Evolutionary conservation across 1,140 invertebrate genomes (phyloP).

Genomic region (Zaprionus tsacasi): DNA sequence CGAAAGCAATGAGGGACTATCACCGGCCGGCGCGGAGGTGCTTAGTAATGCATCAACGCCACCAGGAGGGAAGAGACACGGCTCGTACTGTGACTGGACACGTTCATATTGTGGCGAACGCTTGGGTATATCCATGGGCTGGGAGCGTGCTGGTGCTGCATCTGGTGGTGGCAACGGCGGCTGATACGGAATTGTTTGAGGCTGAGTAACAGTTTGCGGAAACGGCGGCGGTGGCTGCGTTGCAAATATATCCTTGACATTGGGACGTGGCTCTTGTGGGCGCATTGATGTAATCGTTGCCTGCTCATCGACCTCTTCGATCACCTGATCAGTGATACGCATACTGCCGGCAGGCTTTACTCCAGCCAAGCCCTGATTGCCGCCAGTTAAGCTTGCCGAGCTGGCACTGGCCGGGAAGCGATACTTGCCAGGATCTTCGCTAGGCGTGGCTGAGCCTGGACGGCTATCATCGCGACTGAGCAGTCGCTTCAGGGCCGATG

Average conservation of each 20-base stretch:
- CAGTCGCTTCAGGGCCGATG: conserved; percentile 89
- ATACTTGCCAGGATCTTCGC: conserved; percentile 71
- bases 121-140: conserved; percentile 84
- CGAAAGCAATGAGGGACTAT: conserved; percentile 46
- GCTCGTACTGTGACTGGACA: conserved; percentile 71
- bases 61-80: conserved; percentile 66
- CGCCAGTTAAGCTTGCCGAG: conserved; percentile 62
- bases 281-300: conserved; percentile 90
- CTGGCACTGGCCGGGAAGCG: conserved; percentile 76
- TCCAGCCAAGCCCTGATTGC: conserved; percentile 19
- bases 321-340: conserved; percentile 90
- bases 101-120: conserved; percentile 59
- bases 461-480: conserved; percentile 89
- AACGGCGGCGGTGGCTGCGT: conserved; percentile 15
- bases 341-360: conserved; percentile 86
- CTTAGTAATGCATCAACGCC: conserved; percentile 70
- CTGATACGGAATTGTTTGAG: conserved; percentile 70
- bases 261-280: conserved; percentile 86
- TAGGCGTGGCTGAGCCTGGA: conserved; percentile 75
- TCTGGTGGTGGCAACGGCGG: conserved; percentile 3
- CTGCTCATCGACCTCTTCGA: conserved; percentile 93
- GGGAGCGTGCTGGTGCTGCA: conserved; percentile 82
- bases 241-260: conserved; percentile 86
- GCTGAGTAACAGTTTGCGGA: conserved; percentile 52
- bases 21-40: conserved; percentile 71